Evolutionary conservation across 2,797 vertebrate genomes (phyloP).

Genomic region (Crocodylus rhombifer): DNA sequence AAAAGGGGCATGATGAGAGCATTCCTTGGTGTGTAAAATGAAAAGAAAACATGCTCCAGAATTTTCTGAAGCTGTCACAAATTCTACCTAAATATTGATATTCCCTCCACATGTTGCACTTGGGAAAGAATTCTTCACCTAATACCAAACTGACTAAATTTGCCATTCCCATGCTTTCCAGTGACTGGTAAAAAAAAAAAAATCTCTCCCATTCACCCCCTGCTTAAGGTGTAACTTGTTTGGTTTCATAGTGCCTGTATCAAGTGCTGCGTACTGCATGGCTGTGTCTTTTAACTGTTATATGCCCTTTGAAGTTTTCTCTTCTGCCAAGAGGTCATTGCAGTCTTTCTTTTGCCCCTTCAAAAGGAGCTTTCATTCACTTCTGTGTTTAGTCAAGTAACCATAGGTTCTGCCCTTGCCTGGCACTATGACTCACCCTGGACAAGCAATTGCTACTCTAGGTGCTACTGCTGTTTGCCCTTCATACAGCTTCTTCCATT

Average conservation of each 20-base stretch:
- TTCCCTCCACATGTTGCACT: neutral
- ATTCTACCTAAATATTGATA: slow-evolving; percentile 11
- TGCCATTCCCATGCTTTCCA: slow-evolving; percentile 28
- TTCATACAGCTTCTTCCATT: slow-evolving; percentile 76
- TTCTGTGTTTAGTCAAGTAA: slow-evolving; percentile 77
- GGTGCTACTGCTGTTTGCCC: slow-evolving; percentile 73
- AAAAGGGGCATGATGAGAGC: neutral
- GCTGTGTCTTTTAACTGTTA: slow-evolving; percentile 63
- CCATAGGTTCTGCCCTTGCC: slow-evolving; percentile 67
- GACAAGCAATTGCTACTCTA: slow-evolving; percentile 69
- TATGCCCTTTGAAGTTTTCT: slow-evolving; percentile 73
- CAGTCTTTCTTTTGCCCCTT: slow-evolving; percentile 71
- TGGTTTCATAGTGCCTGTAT: slow-evolving; percentile 47
- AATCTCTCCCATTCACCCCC: slow-evolving; percentile 4
- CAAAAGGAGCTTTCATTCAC: slow-evolving; percentile 76
- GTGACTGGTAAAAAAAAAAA: neutral
- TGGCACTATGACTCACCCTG: slow-evolving; percentile 59
- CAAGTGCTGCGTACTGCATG: slow-evolving; percentile 49
- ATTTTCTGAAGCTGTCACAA: slow-evolving; percentile 17
- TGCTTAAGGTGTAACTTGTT: slow-evolving; percentile 51
- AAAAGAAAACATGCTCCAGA: neutral
- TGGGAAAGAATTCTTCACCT: neutral
- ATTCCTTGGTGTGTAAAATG: slow-evolving; percentile 31
- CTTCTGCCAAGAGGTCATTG: slow-evolving; percentile 71
- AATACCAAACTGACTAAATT: neutral